phyloP scores from a whole-genome alignment of 2,797 vertebrate species.

The Discoglossus pictus region DNA sequence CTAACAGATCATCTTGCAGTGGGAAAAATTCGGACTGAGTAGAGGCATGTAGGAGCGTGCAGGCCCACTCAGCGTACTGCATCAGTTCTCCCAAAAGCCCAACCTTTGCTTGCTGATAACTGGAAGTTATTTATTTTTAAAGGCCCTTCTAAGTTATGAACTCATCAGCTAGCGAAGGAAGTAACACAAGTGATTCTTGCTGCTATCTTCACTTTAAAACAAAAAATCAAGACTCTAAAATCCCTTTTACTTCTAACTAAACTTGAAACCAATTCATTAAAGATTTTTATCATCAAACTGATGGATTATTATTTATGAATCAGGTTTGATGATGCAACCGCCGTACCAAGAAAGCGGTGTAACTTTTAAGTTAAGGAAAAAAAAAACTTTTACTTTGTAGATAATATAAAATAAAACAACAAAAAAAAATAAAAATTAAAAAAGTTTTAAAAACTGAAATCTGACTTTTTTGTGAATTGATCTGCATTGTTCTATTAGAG shows the following conservation, averaged over 20 bases:
- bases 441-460: conserved; percentile 98
- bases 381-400: conserved; percentile 99
- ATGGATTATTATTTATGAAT: conserved; percentile 98
- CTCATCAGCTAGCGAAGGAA: conserved; percentile 93
- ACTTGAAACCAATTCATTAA: conserved; percentile 83
- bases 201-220: conserved; percentile 85
- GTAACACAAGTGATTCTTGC: conserved; percentile 96
- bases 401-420: conserved; percentile 99
- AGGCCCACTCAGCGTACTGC: conserved; percentile 73
- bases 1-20: conserved; percentile 91
- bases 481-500: no score
- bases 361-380: conserved; percentile 99
- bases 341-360: conserved; percentile 88
- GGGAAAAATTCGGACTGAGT: conserved; percentile 77
- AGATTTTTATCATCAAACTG: conserved; percentile 86
- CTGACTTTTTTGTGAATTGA: not conserved
- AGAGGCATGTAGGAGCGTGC: conserved; percentile 82
- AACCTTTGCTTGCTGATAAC: conserved; percentile 88
- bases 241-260: conserved; percentile 88
- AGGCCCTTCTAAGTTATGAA: conserved; percentile 90
- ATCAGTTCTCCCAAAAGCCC: conserved; percentile 71
- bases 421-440: conserved; percentile 95
- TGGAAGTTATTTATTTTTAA: conserved; percentile 94
- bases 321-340: conserved; percentile 86
- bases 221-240: conserved; percentile 84